Base-by-base conservation (phyloP, 1,140 invertebrate genomes). In the Pentalonia nigronervosa region DNA sequence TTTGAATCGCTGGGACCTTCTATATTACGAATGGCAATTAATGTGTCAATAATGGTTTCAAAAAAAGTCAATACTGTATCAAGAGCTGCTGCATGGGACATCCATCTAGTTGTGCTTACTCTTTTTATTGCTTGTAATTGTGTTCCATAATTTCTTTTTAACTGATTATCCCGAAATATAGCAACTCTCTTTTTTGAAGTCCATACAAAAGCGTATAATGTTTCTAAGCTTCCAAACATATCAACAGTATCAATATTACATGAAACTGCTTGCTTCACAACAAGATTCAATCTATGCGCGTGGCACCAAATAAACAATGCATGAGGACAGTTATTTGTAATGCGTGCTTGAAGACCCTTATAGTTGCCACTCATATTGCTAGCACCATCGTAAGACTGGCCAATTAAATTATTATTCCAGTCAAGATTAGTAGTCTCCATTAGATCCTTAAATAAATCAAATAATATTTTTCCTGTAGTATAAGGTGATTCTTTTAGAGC, bases 181-280 rank as follows among this genome's bases (percentile, higher is more conserved):
- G 83, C 34, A 86, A 86, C 83, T 86, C 83, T 36, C 41, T 86
- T 86, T 86, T 86, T 86, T 23, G 36, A 23, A 41, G 25, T 86
- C 83, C 41, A 86, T 86, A 86, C 21, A 45, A 86, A 86, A 41
- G 83, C 83, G 83, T 86, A 86, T 86, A 86, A 86, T 36, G 83
- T 23, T 45, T 86, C 83, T 3, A 86, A 47, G 45, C 45, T 86
- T 41, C 83, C 83, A 47, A 86, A 86, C 25, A 86, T 41, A 47
- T 86, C 83, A 23, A 86, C 34, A 8, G 36, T 9, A 86, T 86
- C 83, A 41, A 25, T 86, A 41, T 86, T 41, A 25, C 25, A 41
- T 25, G 83, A 45, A 23, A 86, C 83, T 47, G 83, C 83, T 41
- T 36, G 36, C 20, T 36, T 86, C 21, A 86, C 41, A 41, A 86